Percentiles rank a stretch among this genome's conserved stretches.
These are phyloP conservation scores for Holocentrus rufus DNA, from an alignment of 2,797 vertebrate genomes.

Conservation along the genomic window DNA sequence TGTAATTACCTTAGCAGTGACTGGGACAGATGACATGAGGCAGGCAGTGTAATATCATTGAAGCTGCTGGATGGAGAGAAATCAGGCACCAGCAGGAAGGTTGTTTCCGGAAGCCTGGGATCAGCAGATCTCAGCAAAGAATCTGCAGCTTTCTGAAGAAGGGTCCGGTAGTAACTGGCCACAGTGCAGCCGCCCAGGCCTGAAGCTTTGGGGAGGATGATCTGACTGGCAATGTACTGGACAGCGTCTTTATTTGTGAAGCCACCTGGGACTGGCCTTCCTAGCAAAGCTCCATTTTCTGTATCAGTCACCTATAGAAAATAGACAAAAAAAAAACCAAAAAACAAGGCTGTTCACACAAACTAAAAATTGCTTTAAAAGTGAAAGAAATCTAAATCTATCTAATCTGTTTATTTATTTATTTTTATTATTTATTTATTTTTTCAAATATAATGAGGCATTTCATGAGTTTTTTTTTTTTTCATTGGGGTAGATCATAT, in stretches of 20 bases:
- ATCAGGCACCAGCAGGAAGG: conserved; percentile 31
- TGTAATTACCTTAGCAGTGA: conserved; percentile 61
- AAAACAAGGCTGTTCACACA: neutral
- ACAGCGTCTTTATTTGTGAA: conserved; percentile 23
- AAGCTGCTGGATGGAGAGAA: conserved; percentile 47
- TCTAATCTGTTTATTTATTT: no score
- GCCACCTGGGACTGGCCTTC: neutral
- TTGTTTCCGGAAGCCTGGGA: conserved; percentile 19
- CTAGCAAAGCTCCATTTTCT: conserved; percentile 52
- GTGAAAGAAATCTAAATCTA: neutral
- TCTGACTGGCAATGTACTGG: conserved; percentile 73
- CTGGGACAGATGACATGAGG: conserved; percentile 36
- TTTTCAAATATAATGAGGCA: no score
- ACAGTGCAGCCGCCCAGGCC: conserved; percentile 70
- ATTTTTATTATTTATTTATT: no score
- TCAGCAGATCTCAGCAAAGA: conserved; percentile 28
- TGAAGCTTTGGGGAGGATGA: conserved; percentile 64
- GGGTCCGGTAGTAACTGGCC: conserved; percentile 61
- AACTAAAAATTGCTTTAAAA: neutral
- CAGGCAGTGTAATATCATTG: conserved; percentile 18
- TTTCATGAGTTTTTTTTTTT: no score
- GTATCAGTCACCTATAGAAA: conserved; percentile 54
- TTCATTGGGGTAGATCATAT: no score
- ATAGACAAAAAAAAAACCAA: conserved; percentile 38
- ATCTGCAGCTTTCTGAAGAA: conserved; percentile 67